Evolutionary conservation across 2,113 vertebrate species (phyloP), one percentile per base, ranked within the genome.

Genomic region (Ochotona curzoniae): DNA sequence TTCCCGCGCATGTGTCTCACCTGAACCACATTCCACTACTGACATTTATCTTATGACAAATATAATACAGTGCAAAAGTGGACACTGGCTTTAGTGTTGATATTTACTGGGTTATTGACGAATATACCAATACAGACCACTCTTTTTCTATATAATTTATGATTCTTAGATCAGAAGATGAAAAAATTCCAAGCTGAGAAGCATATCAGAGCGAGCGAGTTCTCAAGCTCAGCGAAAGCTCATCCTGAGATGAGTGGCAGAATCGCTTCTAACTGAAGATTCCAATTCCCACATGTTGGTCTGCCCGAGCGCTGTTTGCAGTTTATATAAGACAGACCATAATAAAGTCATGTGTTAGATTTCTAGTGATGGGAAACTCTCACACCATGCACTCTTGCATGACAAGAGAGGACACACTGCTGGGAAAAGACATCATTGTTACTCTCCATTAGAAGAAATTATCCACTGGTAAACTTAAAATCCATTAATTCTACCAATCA

Each of bases 401-500:
- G n/a, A 79, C 35, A 89, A 83, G 30, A 80, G 79, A 67, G 1
- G 1, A 2, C 66, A 83, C 20, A 57, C n/a, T 74, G 44, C 49
- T 54, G 14, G 49, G 23, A n/a, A 47, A 92, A 92, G 32, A 92
- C 75, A 64, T 1, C 13, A 38, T n/a, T 66, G 26, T 32, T 38
- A 17, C 30, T 74, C 67, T 81, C 75, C 89, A 86, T 67, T 38
- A 78, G 38, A 60, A 30, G 49, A 81, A 90, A 23, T 69, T 73
- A 76, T 32, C 14, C 20, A 63, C 8, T 71, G 12, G 49, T 44
- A 14, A 30, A 78, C 30, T 83, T 83, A 64, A 66, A 78, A 47
- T 44, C 28, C 21, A 87, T 12, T 38, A 63, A 91, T 61, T 91
- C 76, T 71, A 57, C 6, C 91, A 93, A 80, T 79, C 15, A 60